Percentiles rank a stretch among this genome's conserved stretches.
Conservation (phyloP, 2,113 vertebrate genomes). For the Notiomystis cincta region DNA sequence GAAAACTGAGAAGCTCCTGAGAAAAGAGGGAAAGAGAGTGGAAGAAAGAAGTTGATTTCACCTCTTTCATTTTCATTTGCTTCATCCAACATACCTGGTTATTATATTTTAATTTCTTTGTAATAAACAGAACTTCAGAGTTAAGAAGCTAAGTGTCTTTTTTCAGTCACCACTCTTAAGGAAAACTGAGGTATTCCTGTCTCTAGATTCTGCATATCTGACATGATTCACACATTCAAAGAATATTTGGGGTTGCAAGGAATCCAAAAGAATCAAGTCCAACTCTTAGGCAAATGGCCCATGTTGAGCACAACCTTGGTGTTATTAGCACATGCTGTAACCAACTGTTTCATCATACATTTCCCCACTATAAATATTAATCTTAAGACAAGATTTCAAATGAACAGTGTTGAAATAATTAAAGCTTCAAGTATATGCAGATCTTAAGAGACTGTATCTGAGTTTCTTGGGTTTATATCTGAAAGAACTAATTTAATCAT, state of each 20-base stretch:
- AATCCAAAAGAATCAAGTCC: neutral
- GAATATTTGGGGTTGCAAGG: neutral
- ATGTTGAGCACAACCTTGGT: neutral
- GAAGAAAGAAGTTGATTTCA: neutral
- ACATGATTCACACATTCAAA: neutral
- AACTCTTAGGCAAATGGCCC: neutral
- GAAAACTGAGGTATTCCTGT: neutral
- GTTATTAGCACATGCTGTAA: neutral
- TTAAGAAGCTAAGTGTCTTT: neutral
- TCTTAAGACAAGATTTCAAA: neutral
- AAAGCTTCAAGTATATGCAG: neutral
- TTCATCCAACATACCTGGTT: neutral
- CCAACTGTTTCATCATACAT: neutral
- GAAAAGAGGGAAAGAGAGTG: neutral
- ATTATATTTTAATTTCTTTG: neutral
- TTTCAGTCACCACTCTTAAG: neutral
- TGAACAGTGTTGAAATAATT: neutral
- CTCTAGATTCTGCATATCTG: neutral
- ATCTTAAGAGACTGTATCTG: neutral
- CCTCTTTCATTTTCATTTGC: neutral
- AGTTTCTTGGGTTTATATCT: neutral
- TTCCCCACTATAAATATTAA: neutral
- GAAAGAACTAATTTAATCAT: neutral
- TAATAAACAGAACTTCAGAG: neutral
- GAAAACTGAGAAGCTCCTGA: neutral